Evolutionary conservation across 2,113 vertebrate genomes (phyloP).

Genomic region (Casuarius casuarius): DNA sequence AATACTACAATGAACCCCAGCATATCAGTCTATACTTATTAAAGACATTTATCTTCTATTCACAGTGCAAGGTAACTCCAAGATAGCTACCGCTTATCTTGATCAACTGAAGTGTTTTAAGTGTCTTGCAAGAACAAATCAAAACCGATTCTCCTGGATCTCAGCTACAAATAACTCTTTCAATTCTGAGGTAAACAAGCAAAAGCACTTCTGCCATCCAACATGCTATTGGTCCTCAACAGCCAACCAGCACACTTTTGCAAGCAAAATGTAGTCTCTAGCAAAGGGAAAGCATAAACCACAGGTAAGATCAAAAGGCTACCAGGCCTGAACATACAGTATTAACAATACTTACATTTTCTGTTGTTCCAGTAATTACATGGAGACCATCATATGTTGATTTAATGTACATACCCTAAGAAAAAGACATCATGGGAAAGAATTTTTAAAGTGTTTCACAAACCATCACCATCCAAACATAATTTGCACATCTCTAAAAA

Average conservation of each 20-base stretch:
- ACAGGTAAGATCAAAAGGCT: constrained; percentile 54
- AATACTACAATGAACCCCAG: constrained; percentile 22
- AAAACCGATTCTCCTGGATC: neutral
- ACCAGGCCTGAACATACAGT: constrained; percentile 62
- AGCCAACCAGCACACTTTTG: constrained; percentile 59
- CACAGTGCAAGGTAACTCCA: constrained; percentile 1
- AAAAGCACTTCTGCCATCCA: constrained; percentile 49
- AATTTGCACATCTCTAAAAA: constrained; percentile 60
- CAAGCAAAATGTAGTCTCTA: constrained; percentile 60
- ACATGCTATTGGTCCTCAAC: constrained; percentile 55
- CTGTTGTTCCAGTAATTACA: constrained; percentile 97
- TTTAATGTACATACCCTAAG: constrained; percentile 98
- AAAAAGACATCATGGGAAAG: constrained; percentile 79
- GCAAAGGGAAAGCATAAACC: constrained; percentile 64
- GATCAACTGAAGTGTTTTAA: constrained; percentile 4
- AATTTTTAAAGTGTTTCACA: constrained; percentile 72
- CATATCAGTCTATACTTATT: neutral
- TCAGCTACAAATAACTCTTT: neutral
- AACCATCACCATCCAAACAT: constrained; percentile 68
- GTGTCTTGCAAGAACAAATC: constrained; percentile 4
- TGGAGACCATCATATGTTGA: constrained; percentile 97
- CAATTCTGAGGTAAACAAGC: constrained; percentile 48
- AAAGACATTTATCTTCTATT: neutral
- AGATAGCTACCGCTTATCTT: constrained; percentile 4
- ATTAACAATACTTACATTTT: constrained; percentile 89